phyloP scores from a whole-genome alignment of 2,888 invertebrate genomes.

The Dolichopus griseipennis region DNA sequence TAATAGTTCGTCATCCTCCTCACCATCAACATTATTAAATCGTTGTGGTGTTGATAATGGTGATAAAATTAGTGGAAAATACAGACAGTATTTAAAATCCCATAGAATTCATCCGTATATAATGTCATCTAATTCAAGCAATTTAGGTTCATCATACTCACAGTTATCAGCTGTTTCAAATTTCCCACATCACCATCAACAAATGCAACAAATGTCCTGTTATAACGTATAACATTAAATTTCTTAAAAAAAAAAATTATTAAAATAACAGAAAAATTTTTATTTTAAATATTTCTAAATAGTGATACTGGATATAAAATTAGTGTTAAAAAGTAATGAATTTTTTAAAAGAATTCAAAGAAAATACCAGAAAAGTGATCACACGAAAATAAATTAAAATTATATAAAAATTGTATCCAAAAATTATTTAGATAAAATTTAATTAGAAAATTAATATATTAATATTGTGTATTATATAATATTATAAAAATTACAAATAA shows the following conservation, averaged over 20 bases:
- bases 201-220: slow-evolving; percentile 50
- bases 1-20: slow-evolving; percentile 1
- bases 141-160: slow-evolving; percentile 44
- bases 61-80: slow-evolving; percentile 6
- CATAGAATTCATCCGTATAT: slow-evolving; percentile 52
- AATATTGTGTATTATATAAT: not conserved
- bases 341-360: not conserved
- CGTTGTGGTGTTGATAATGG: not conserved
- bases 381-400: not conserved
- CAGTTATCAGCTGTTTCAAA: slow-evolving; percentile 30
- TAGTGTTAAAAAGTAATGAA: not conserved
- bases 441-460: not conserved
- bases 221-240: slow-evolving; percentile 50
- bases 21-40: slow-evolving; percentile 12
- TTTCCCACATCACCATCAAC: slow-evolving; percentile 44
- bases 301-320: not conserved
- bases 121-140: slow-evolving; percentile 41
- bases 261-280: not conserved
- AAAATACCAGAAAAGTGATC: not conserved
- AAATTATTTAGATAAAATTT: not conserved
- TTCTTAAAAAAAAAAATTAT: no score
- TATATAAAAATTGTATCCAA: not conserved
- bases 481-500: not conserved
- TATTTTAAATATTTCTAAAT: not conserved
- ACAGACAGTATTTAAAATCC: slow-evolving; percentile 47